Evolutionary conservation across 2,888 invertebrate genomes (phyloP).

Genomic region (Unio delphinus): DNA sequence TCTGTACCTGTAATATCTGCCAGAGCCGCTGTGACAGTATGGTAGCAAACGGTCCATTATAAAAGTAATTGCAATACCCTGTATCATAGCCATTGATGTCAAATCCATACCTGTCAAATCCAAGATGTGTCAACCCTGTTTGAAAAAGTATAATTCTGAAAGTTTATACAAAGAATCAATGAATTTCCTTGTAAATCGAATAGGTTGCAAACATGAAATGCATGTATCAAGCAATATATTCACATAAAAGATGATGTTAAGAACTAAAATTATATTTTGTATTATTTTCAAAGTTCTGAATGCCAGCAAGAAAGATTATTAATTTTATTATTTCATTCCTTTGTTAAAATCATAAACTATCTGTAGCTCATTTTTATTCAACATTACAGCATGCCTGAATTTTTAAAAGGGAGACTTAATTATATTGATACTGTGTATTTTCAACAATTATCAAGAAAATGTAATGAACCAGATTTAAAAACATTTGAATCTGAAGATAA

Average conservation of each 20-base stretch:
- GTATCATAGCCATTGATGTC: constrained; percentile 40
- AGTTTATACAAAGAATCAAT: background rate
- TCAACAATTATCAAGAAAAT: too few species aligned
- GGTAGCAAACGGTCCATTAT: constrained; percentile 55
- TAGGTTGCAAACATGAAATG: background rate
- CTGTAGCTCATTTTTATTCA: too few species aligned
- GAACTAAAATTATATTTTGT: background rate
- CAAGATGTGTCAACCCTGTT: constrained; percentile 51
- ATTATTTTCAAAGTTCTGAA: too few species aligned
- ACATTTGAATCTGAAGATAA: too few species aligned
- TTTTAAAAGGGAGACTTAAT: too few species aligned
- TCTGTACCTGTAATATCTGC: constrained; percentile 50
- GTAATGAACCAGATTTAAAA: too few species aligned
- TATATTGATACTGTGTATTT: too few species aligned
- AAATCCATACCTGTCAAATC: constrained; percentile 51
- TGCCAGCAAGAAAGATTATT: too few species aligned
- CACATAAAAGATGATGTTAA: background rate
- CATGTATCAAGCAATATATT: background rate
- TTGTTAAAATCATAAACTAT: too few species aligned
- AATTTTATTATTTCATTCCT: too few species aligned
- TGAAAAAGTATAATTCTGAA: constrained; percentile 5
- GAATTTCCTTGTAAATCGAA: background rate
- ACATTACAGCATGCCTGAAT: too few species aligned
- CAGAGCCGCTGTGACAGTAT: constrained; percentile 48
- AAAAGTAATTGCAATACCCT: constrained; percentile 54